A percentile compares a stretch with the other conserved stretches of the same genome.
These are phyloP conservation scores for Catalaphyllia jardinei DNA, from an alignment of 64 coral and sea anemone species.

Conservation along the genomic window DNA sequence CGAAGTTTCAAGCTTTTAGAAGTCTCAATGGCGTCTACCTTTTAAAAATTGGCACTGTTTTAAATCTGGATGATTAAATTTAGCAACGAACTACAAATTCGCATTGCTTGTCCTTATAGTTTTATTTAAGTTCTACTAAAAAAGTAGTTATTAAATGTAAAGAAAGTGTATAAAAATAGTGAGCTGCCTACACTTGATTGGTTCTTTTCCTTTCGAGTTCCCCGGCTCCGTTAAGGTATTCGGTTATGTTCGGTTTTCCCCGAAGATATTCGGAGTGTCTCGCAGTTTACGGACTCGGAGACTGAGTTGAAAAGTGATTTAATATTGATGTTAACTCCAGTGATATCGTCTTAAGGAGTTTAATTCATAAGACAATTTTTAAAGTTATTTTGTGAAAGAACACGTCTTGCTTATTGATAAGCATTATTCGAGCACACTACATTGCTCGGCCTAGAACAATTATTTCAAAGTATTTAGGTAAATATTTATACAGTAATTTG, in stretches of 20 bases:
- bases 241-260: background rate
- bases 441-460: background rate
- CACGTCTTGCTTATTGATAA: background rate
- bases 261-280: background rate
- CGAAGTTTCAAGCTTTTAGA: too few relatives aligned
- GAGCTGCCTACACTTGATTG: too few relatives aligned
- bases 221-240: too few relatives aligned
- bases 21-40: too few relatives aligned
- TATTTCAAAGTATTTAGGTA: constrained; percentile 18
- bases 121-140: too few relatives aligned
- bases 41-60: too few relatives aligned
- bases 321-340: background rate
- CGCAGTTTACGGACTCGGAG: background rate
- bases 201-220: too few relatives aligned
- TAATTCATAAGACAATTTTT: background rate
- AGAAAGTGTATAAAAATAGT: too few relatives aligned
- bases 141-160: too few relatives aligned
- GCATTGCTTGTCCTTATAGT: too few relatives aligned
- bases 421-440: background rate
- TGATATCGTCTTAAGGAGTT: background rate
- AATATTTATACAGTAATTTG: background rate
- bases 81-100: too few relatives aligned
- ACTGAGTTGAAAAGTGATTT: background rate
- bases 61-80: too few relatives aligned
- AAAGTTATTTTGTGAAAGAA: background rate